Base-by-base conservation (phyloP, 2,888 invertebrate genomes). In the Salpingus planirostris region DNA sequence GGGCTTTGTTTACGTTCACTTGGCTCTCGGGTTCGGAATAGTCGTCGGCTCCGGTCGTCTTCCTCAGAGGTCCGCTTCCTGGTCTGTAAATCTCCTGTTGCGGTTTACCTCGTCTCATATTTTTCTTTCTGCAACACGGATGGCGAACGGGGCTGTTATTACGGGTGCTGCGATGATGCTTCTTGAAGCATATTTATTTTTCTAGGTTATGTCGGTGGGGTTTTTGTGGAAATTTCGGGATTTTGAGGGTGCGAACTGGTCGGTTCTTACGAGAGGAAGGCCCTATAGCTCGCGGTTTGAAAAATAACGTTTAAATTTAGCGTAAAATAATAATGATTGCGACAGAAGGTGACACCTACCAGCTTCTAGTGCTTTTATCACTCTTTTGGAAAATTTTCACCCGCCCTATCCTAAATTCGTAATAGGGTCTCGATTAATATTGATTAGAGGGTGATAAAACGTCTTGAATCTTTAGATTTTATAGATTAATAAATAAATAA, bases 41-140 rank as follows among this genome's bases (percentile, higher is more conserved):
- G 45, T 78, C 78, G 38, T 67, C 60, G 57, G 68, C 69, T 63
- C 70, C 71, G 50, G 72, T 74, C 43, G 79, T 74, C 63, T 80
- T 78, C 56, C 77, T 70, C 44, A 83, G 65, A 43, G 80, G 80
- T 43, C 83, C 83, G 69, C 82, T 81, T 49, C 83, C 83, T 58
- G 83, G 83, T 60, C 74, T 76, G 55, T 85, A 84, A 42, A 82
- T 67, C 64, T 74, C 73, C 65, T 78, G 76, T 56, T 76, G 76
- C 52, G 78, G 79, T 65, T 78, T 78, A 60, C 73, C 74, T 47
- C 68, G 67, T 62, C 70, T 73, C 68, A 63, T 66, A 50, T 51
- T 62, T 43, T 42, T 49, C 38, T 36, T 33, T 41, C 31, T 37
- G 31, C 33, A 39, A 44, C 37, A 31, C 36, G 21, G 33, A 22